Base-by-base conservation (phyloP, 2,113 vertebrate species). In the Merops nubicus region DNA sequence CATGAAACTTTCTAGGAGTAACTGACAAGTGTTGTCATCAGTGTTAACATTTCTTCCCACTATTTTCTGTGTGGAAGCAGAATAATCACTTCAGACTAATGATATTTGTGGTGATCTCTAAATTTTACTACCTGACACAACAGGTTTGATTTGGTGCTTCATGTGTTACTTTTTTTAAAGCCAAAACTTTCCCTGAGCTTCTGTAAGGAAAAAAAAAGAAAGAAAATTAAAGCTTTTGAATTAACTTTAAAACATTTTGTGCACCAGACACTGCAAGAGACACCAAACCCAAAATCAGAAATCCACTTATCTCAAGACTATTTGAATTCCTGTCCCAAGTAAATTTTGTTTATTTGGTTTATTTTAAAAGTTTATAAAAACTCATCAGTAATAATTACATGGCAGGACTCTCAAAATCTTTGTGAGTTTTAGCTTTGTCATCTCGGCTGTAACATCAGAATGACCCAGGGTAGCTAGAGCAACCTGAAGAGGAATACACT, bases 241-340 rank as follows among this genome's bases (percentile, higher is more conserved):
- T 29, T 84, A 78, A 47, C 51, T 81, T 23, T 19, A 18, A 42
- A 42, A 33, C 21, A 11, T 26, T 60, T 83, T 54, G 15, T 89
- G 38, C 22, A 36, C 18, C 6, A 9, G 33, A 48, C 14, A 18
- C 3, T 26, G 31, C 70, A 76, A 69, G 20, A 63, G 47, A n/a
- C 34, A 40, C 31, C 22, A 56, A 62, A 42, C 48, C 5, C 5
- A 36, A 36, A 42, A n/a, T 51, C 40, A 68, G 25, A 25, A 82
- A 31, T 72, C 22, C 68, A 38, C 26, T 85, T 38, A 51, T 16
- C 65, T 68, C 21, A 20, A 7, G 56, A 54, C 33, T 54, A 23
- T 47, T 74, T 67, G 8, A 21, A 1, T 87, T 67, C 3, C 69
- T 2, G 0, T 57, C 23, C 8, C 43, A 42, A 34, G 14, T 16